These are phyloP conservation scores for Epizoanthus fatuus DNA, from an alignment of 92 coral and sea anemone species.

Conservation along the genomic window DNA sequence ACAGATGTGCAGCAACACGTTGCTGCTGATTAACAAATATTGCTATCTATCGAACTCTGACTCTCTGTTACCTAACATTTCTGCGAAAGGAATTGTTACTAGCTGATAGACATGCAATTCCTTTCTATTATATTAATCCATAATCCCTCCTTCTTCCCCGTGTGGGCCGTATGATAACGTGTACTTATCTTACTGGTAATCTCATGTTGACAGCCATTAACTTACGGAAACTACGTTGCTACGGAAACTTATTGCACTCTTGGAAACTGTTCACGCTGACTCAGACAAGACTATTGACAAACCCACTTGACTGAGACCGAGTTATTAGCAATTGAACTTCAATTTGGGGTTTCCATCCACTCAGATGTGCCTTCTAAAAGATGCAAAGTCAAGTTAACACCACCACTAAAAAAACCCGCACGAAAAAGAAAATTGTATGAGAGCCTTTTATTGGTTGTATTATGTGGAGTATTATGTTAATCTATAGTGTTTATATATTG, in stretches of 20 bases:
- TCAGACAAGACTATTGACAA: neutral
- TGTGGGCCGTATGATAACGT: neutral
- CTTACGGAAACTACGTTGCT: neutral
- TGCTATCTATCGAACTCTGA: neutral
- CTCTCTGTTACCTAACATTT: too few species aligned
- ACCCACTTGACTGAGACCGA: conserved; percentile 8
- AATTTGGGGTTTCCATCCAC: neutral
- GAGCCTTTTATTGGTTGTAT: too few species aligned
- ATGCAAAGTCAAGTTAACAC: neutral
- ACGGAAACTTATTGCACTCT: conserved; percentile 20
- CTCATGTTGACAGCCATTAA: neutral
- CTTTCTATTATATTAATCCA: neutral
- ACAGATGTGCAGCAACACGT: too few species aligned
- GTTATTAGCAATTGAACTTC: neutral
- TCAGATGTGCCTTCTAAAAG: neutral
- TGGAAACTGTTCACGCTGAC: conserved; percentile 1
- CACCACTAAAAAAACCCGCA: neutral
- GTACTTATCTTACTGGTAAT: neutral
- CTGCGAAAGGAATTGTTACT: neutral
- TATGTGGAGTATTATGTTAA: neutral
- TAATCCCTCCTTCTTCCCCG: too few species aligned
- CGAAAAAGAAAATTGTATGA: conserved; percentile 28
- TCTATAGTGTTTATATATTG: neutral
- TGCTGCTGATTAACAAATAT: neutral
- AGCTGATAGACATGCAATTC: too few species aligned